phyloP scores from a whole-genome alignment of 2,113 vertebrate species.

The Nothoprocta pentlandii region DNA sequence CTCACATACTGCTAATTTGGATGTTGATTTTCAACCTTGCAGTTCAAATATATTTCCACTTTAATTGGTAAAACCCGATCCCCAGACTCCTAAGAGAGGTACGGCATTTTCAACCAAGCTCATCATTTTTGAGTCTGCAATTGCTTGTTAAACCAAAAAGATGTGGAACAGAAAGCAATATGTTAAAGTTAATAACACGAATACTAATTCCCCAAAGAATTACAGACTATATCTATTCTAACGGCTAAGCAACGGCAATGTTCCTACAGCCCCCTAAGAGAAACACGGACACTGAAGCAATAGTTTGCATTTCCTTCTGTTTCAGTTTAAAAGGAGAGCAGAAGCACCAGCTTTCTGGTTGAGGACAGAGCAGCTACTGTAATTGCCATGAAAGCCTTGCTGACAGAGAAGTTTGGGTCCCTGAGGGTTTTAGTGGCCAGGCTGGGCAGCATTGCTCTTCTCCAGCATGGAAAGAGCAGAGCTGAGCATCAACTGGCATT shows the following conservation, averaged over 20 bases:
- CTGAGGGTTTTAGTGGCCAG: not conserved
- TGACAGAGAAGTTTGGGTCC: not conserved
- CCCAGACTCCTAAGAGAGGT: slow-evolving; percentile 48
- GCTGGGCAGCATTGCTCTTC: not conserved
- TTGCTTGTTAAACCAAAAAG: slow-evolving; percentile 62
- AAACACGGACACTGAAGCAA: not conserved
- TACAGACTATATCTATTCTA: not conserved
- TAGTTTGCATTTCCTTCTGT: not conserved
- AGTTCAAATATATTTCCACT: slow-evolving; percentile 55
- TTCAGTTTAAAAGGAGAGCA: not conserved
- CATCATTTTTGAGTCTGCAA: slow-evolving; percentile 27
- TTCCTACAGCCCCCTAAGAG: not conserved
- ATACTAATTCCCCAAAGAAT: slow-evolving; percentile 55
- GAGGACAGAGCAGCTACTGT: not conserved
- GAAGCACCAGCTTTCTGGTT: not conserved
- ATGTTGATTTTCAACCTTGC: slow-evolving; percentile 20
- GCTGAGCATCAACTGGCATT: not conserved
- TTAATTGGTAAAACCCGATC: slow-evolving; percentile 57
- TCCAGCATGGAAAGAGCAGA: not conserved
- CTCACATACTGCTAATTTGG: not conserved
- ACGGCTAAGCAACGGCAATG: slow-evolving; percentile 29
- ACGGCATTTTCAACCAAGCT: slow-evolving; percentile 54
- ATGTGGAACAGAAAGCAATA: slow-evolving; percentile 22
- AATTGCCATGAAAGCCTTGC: not conserved
- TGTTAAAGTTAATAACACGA: slow-evolving; percentile 54